Evolutionary conservation across 2,113 vertebrate species (phyloP), one percentile per base, ranked within the genome.

Genomic region (Cyanoramphus novaezelandiae): DNA sequence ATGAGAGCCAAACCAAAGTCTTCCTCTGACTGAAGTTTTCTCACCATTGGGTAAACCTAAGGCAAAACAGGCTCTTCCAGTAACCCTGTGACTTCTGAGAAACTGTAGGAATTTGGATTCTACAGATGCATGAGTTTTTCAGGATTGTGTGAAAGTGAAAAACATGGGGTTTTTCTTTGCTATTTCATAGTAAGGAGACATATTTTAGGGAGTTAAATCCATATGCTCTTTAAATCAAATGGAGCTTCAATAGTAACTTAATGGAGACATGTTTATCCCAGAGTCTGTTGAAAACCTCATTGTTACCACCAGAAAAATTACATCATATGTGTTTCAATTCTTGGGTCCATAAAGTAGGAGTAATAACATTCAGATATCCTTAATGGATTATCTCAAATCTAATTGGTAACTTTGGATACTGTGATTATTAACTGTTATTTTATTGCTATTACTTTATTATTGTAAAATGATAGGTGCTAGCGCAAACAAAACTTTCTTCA

Each of bases 131-230:
- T n/a, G 55, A 86, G 31, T 20, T 87, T 93, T 82, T 70, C 64
- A 86, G 52, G 46, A 28, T 31, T 75, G 18, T 29, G 35, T 74
- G 35, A 86, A 82, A 50, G 28, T 1, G 47, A 82, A 91, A 83
- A 52, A 13, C 3, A 14, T 7, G 3, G 11, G 6, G 0, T 0
- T 33, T 24, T 44, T 43, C 5, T 47, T 83, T 78, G 11, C 47
- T 60, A 16, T 86, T 10, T 90, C 47, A 69, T 44, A 72, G 14
- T 64, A 78, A 52, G 28, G 24, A 88, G 27, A 57, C 29, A 47
- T 19, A 55, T 57, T 90, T 65, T 88, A 93, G 37, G 12, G 62
- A 59, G 9, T 43, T 9, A 52, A 87, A 70, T 84, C 78, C 50
- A 23, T 60, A 55, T 1, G 15, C 4, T 67, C n/a, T 76, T 92